Percentiles rank a stretch among this genome's conserved stretches.
These are phyloP conservation scores for Hiodon alosoides DNA, from an alignment of 2,113 vertebrate genomes.

Conservation along the genomic window DNA sequence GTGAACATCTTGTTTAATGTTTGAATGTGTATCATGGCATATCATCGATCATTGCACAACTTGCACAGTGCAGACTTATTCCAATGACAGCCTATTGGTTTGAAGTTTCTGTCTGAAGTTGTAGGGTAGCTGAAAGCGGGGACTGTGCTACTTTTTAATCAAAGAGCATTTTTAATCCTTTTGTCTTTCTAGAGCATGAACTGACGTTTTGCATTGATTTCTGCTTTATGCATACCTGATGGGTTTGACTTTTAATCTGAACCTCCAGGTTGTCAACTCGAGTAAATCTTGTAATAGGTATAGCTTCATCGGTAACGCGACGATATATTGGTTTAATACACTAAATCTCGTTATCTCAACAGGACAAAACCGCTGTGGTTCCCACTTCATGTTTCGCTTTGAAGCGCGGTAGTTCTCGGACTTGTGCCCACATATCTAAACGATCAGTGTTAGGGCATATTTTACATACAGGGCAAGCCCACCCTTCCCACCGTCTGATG, in stretches of 20 bases:
- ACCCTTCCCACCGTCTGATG: constrained; percentile 39
- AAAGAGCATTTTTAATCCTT: neutral
- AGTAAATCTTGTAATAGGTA: no score
- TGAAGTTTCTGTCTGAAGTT: constrained; percentile 41
- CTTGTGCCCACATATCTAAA: constrained; percentile 40
- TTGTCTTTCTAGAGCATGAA: neutral
- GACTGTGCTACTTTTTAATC: constrained; percentile 3
- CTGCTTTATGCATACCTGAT: neutral
- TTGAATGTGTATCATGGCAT: constrained; percentile 46
- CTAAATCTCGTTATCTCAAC: constrained; percentile 41
- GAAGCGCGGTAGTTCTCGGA: constrained; percentile 34
- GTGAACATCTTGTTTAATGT: constrained; percentile 35
- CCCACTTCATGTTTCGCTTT: constrained; percentile 33
- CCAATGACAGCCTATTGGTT: constrained; percentile 66
- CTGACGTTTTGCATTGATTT: constrained; percentile 6
- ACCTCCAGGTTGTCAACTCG: neutral
- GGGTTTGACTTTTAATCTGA: neutral
- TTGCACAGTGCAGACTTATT: constrained; percentile 50
- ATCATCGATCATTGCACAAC: constrained; percentile 54
- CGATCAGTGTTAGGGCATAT: constrained; percentile 22
- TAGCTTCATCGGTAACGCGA: no score
- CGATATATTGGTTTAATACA: neutral
- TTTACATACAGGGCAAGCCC: constrained; percentile 43
- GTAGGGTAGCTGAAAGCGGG: constrained; percentile 5
- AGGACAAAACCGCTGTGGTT: constrained; percentile 46